Conservation (phyloP, 2,113 vertebrate species). For the Anseranas semipalmata region DNA sequence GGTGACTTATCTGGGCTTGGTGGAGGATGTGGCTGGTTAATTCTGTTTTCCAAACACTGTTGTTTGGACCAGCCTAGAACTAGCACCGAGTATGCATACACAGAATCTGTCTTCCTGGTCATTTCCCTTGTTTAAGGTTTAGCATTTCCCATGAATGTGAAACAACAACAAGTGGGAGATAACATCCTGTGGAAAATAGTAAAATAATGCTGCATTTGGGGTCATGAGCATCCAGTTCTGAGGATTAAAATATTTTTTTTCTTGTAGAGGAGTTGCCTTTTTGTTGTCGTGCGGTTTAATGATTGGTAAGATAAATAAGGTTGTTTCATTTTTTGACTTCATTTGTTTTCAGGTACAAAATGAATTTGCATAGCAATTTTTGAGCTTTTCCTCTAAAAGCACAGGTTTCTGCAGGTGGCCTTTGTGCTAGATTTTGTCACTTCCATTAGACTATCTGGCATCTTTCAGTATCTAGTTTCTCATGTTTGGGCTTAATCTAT, state of each 20-base stretch:
- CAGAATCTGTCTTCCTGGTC: not conserved
- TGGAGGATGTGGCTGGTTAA: not conserved
- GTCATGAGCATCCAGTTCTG: not conserved
- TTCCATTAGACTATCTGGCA: not conserved
- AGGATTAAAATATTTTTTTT: not conserved
- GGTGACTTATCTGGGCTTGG: not conserved
- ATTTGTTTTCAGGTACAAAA: not conserved
- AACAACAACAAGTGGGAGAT: not conserved
- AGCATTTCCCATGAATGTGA: not conserved
- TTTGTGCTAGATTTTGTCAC: not conserved
- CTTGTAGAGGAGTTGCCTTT: not conserved
- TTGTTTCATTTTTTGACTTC: not conserved
- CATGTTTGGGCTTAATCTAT: slow-evolving; percentile 62
- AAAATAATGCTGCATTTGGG: not conserved
- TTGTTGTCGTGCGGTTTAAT: not conserved
- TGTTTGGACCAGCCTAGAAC: not conserved
- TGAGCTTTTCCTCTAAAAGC: not conserved
- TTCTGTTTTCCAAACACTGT: not conserved
- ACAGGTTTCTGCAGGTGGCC: not conserved
- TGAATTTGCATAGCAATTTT: not conserved
- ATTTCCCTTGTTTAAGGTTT: not conserved
- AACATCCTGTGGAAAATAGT: not conserved
- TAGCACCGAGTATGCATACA: not conserved
- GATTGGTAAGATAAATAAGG: not conserved
- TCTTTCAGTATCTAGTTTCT: slow-evolving; percentile 15